Percentiles rank a stretch among this genome's conserved stretches.
Evolutionary conservation across 2,888 invertebrate species (phyloP).

Genomic region (Drosophila aldrichi): DNA sequence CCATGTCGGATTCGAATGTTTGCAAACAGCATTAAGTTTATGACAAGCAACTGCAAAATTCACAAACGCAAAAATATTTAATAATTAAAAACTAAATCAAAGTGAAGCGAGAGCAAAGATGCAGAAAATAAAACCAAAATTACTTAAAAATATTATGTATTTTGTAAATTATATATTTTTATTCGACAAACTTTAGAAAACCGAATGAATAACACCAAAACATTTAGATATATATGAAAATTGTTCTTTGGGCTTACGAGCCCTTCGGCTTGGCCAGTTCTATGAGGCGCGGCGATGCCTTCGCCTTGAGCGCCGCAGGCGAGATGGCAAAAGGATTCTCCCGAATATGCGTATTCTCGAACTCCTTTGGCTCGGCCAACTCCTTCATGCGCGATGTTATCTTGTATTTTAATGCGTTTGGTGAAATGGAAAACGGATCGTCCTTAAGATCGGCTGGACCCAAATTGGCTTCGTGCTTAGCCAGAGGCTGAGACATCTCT

Average conservation of each 20-base stretch:
- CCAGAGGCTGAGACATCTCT: conserved; percentile 70
- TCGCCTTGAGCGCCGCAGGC: conserved; percentile 86
- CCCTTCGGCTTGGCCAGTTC: conserved; percentile 86
- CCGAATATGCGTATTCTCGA: conserved; percentile 84
- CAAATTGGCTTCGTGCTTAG: conserved; percentile 72
- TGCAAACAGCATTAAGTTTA: conserved; percentile 22
- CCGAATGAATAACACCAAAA: conserved; percentile 29
- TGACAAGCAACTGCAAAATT: conserved; percentile 31
- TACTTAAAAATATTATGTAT: not conserved
- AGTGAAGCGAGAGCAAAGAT: conserved; percentile 36
- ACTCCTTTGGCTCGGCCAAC: conserved; percentile 85
- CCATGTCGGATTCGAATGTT: conserved; percentile 36
- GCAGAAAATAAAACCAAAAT: conserved; percentile 25
- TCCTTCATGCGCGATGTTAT: conserved; percentile 85
- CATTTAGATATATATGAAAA: not conserved
- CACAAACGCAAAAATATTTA: conserved; percentile 22
- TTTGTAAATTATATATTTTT: conserved; percentile 12
- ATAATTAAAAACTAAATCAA: conserved; percentile 33
- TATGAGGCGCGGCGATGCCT: conserved; percentile 85
- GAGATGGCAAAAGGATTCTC: conserved; percentile 86
- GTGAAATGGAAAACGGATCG: conserved; percentile 86
- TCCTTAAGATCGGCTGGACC: conserved; percentile 85
- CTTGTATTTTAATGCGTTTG: conserved; percentile 86
- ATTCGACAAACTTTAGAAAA: conserved; percentile 19
- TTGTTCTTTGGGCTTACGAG: conserved; percentile 6